These are phyloP conservation scores for Nemoura dubitans DNA, from an alignment of 2,888 invertebrate genomes.

Conservation along the genomic window DNA sequence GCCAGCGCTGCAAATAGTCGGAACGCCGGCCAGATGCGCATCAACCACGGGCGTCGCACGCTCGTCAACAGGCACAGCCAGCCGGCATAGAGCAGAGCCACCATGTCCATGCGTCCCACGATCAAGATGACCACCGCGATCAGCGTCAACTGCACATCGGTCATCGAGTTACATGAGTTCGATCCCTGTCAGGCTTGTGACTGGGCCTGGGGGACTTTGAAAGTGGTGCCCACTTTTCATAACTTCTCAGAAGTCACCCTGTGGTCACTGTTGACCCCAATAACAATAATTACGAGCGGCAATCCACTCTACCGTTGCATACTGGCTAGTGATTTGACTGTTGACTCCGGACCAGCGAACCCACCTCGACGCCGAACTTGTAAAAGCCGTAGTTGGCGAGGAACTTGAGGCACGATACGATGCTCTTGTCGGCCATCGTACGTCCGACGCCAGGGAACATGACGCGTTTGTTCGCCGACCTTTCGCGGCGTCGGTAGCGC, in stretches of 20 bases:
- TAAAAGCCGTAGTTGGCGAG: conserved; percentile 94
- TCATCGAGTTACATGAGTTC: no score
- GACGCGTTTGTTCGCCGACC: conserved; percentile 55
- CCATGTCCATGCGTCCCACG: conserved; percentile 88
- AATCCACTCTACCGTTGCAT: no score
- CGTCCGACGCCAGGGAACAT: conserved; percentile 86
- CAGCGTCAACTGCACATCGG: conserved; percentile 74
- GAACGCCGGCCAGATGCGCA: conserved; percentile 85
- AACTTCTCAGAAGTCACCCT: no score
- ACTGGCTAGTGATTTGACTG: not conserved
- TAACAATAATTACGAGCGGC: no score
- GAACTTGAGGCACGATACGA: conserved; percentile 83
- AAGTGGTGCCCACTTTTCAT: no score
- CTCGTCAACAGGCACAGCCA: conserved; percentile 82
- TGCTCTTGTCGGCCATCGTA: conserved; percentile 82
- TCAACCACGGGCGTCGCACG: conserved; percentile 69
- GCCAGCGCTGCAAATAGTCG: conserved; percentile 79
- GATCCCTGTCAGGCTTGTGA: no score
- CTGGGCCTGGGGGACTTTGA: no score
- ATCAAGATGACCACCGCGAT: conserved; percentile 88
- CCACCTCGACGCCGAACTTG: conserved; percentile 95
- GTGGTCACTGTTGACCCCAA: no score
- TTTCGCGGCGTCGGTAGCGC: not conserved
- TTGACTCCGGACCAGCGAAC: no score
- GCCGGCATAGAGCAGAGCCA: conserved; percentile 84